Percentiles rank a stretch among this genome's conserved stretches.
phyloP scores from a whole-genome alignment of 1,140 invertebrate genomes.

The Rhopalosiphum maidis region DNA sequence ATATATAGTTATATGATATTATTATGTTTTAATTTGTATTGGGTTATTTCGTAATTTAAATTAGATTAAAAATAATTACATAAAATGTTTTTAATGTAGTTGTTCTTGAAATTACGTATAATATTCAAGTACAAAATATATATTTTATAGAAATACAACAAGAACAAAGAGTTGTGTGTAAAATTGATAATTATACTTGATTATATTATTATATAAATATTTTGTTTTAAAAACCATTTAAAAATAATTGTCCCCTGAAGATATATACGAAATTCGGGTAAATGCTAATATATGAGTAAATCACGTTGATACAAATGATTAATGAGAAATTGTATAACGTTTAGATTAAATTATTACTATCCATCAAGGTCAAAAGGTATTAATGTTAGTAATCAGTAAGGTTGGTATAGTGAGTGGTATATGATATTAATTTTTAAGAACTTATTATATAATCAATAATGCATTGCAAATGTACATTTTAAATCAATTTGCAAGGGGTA shows the following conservation, averaged over 20 bases:
- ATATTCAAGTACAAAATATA: neutral
- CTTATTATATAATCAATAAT: neutral
- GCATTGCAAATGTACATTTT: neutral
- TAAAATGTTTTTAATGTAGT: neutral
- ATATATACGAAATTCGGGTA: neutral
- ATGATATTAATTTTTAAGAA: neutral
- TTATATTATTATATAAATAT: neutral
- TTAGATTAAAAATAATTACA: neutral
- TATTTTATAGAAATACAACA: neutral
- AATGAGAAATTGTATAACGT: neutral
- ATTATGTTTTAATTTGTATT: neutral
- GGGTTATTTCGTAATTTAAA: neutral
- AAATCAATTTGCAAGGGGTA: neutral
- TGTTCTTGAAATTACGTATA: neutral
- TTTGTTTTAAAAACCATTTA: neutral
- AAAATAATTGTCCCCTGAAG: neutral
- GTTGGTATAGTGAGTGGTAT: neutral
- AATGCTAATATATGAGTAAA: neutral
- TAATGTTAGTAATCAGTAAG: neutral
- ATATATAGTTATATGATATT: neutral
- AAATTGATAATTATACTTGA: conserved; percentile 7
- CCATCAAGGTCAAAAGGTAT: neutral
- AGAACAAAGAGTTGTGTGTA: neutral
- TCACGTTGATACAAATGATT: neutral
- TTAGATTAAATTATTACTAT: neutral